Percentiles rank a stretch among this genome's conserved stretches.
These are phyloP conservation scores for Heteropelma amictum DNA, from an alignment of 2,888 invertebrate genomes.

Conservation along the genomic window DNA sequence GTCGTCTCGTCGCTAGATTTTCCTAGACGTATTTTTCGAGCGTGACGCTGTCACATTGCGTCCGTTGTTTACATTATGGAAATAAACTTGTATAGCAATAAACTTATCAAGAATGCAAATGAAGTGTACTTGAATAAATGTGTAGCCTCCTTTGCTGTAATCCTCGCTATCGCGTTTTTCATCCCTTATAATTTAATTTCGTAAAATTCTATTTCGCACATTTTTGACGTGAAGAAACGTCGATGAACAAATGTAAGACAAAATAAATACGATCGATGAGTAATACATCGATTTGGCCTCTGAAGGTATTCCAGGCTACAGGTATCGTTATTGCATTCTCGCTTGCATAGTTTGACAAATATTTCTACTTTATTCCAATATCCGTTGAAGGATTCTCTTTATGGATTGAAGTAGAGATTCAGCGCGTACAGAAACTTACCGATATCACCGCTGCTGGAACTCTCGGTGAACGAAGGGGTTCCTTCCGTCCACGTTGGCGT, in stretches of 20 bases:
- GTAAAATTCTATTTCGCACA: neutral
- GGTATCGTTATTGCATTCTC: no score
- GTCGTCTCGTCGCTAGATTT: no score
- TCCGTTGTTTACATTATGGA: no score
- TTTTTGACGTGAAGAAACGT: neutral
- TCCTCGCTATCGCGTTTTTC: no score
- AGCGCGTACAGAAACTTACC: conserved; percentile 81
- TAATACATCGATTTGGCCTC: neutral
- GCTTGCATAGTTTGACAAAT: conserved; percentile 2
- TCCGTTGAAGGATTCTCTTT: conserved; percentile 36
- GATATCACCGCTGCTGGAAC: conserved; percentile 94
- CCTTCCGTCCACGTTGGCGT: conserved; percentile 99
- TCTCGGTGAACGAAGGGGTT: conserved; percentile 98
- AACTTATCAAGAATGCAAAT: no score
- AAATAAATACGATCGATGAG: neutral
- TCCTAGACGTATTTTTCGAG: no score
- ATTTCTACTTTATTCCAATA: neutral
- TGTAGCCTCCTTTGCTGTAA: neutral
- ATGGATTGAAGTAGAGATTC: conserved; percentile 68
- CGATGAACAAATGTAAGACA: conserved; percentile 14
- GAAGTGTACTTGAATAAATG: neutral
- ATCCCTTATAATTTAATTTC: no score
- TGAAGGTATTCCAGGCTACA: no score
- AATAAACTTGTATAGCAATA: no score
- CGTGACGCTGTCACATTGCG: no score